Conservation (phyloP, 2,888 invertebrate species). For the Epistrophe eligans region DNA sequence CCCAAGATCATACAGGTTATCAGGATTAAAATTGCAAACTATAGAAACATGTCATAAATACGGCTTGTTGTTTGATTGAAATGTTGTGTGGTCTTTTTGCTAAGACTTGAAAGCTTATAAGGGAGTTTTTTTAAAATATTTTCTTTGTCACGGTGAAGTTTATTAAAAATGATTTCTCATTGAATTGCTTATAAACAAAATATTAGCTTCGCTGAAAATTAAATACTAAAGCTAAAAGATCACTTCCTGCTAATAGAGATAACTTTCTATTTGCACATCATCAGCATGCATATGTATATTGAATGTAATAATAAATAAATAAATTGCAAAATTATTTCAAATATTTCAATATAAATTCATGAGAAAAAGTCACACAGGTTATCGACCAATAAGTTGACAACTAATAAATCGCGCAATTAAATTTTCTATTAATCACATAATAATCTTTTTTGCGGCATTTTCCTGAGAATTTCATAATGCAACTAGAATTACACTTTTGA, state of each 20-base stretch:
- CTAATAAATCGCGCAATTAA: not conserved
- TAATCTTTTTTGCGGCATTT: not conserved
- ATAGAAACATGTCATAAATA: not conserved
- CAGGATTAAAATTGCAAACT: not conserved
- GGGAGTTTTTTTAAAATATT: no score
- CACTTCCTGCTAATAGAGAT: not conserved
- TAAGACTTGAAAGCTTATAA: no score
- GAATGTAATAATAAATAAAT: not conserved
- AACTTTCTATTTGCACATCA: not conserved
- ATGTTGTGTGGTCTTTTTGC: no score
- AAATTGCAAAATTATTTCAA: not conserved
- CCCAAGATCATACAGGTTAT: slow-evolving; percentile 3
- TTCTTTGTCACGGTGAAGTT: no score
- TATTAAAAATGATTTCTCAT: no score
- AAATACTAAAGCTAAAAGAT: not conserved
- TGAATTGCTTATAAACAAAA: no score
- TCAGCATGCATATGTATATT: not conserved
- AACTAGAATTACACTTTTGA: not conserved
- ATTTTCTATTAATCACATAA: not conserved
- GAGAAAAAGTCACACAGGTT: not conserved
- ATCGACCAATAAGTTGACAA: slow-evolving; percentile 2
- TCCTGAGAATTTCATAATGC: not conserved
- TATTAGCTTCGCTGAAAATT: no score
- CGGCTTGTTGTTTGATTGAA: no score
- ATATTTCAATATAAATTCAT: not conserved